A percentile compares a stretch with the other conserved stretches of the same genome.
phyloP scores from a whole-genome alignment of 2,888 invertebrate species.

The Ophion obscuratus region DNA sequence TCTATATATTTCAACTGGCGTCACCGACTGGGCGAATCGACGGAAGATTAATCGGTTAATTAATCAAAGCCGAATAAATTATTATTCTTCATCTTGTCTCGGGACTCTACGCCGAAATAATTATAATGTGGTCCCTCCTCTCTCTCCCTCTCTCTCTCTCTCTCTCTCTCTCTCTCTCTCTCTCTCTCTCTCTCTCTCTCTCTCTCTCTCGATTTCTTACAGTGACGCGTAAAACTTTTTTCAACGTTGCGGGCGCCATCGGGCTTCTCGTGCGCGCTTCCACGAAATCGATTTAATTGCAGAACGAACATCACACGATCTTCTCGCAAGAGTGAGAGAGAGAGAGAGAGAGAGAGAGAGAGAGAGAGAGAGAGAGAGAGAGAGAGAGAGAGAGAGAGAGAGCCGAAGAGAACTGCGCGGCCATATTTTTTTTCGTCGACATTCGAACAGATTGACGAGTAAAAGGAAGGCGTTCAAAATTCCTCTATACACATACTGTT shows the following conservation, averaged over 20 bases:
- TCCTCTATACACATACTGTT: background rate
- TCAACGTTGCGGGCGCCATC: slow-evolving; percentile 38
- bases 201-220: slow-evolving; percentile 39
- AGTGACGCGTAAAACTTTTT: slow-evolving; percentile 36
- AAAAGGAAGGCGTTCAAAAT: slow-evolving; percentile 13
- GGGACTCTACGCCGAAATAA: slow-evolving; percentile 31
- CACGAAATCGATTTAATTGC: slow-evolving; percentile 63
- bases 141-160: slow-evolving; percentile 34
- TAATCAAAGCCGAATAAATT: slow-evolving; percentile 62
- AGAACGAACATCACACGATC: slow-evolving; percentile 40
- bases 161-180: slow-evolving; percentile 34
- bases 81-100: slow-evolving; percentile 41
- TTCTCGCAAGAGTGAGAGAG: background rate
- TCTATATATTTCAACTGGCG: background rate
- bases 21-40: slow-evolving; percentile 23
- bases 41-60: slow-evolving; percentile 64
- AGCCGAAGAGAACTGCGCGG: background rate
- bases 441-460: slow-evolving; percentile 55
- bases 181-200: slow-evolving; percentile 33
- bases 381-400: background rate
- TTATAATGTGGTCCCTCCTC: slow-evolving; percentile 37
- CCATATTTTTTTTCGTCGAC: slow-evolving; percentile 38
- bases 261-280: slow-evolving; percentile 32
- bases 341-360: background rate
- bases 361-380: no score